Base-by-base conservation (phyloP, 2,888 invertebrate species). In the Spisula solida region DNA sequence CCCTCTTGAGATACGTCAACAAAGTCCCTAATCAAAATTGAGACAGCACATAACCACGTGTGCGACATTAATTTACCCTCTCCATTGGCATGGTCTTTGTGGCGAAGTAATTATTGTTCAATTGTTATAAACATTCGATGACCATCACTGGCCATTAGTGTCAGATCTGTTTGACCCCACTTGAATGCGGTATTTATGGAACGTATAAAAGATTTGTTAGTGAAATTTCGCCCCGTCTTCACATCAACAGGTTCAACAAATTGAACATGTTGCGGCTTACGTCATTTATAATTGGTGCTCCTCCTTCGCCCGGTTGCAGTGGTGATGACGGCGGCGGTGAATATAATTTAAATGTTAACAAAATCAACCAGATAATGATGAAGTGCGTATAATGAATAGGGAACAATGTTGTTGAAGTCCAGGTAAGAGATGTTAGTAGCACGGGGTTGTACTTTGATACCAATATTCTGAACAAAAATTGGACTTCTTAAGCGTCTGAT, bases 61-160 rank as follows among this genome's bases (percentile, higher is more conserved):
- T 29, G 29, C 31, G 75, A 75, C 34, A 75, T 75, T 31, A 75
- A 75, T 75, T 25, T 31, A 34, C 18, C 75, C 31, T 34, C 75
- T 31, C 18, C 34, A 75, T 75, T 75, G 75, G 31, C 75, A 75
- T 75, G 16, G 34, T 25, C 31, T 34, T 75, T 75, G 75, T 70
- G 14, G n/a, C 31, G 31, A 31, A 56, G 29, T 70, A 55, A 55
- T 79, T 79, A 79, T 55, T 51, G 78, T 16, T 14, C 81, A 75
- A 66, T 81, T 86, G 81, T 70, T 60, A 51, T 12, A 48, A 29
- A 75, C 75, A 75, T 31, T 34, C 20, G 31, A 75, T 29, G 29
- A 51, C n/a, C 29, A 20, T 82, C 85, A 89, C 47, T 87, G 89
- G 84, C 85, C 87, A 89, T 89, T 89, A 89, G 89, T 89, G 89